phyloP scores from a whole-genome alignment of 2,113 vertebrate genomes.

The Caranx ignobilis region DNA sequence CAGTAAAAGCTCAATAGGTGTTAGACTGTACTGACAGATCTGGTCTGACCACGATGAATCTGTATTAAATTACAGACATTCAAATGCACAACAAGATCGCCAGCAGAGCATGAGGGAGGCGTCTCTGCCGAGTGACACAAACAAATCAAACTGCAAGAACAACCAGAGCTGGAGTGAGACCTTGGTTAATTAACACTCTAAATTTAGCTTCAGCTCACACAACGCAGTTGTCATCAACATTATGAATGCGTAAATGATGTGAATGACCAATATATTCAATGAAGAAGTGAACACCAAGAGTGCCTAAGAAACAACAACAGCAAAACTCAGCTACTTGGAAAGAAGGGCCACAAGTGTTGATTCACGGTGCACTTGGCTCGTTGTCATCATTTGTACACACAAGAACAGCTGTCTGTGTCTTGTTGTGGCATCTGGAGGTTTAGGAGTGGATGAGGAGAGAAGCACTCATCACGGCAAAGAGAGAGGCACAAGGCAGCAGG shows the following conservation, averaged over 20 bases:
- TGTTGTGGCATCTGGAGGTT: slow-evolving; percentile 43
- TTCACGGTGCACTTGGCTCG: not conserved
- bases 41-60: not conserved
- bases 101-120: not conserved
- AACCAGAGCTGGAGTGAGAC: slow-evolving; percentile 51
- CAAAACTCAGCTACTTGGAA: not conserved
- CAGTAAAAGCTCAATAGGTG: not conserved
- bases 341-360: not conserved
- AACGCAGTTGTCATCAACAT: slow-evolving; percentile 52
- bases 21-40: not conserved
- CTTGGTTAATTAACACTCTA: slow-evolving; percentile 71
- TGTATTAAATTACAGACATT: not conserved
- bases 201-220: slow-evolving; percentile 65
- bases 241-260: slow-evolving; percentile 49
- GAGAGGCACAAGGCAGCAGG: not conserved
- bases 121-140: slow-evolving; percentile 38
- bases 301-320: not conserved
- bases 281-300: not conserved
- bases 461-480: not conserved
- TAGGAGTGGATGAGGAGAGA: not conserved
- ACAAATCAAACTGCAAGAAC: slow-evolving; percentile 60
- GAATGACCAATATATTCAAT: slow-evolving; percentile 41
- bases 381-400: slow-evolving; percentile 4
- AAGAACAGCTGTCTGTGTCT: slow-evolving; percentile 8
- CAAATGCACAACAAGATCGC: not conserved